Base-by-base conservation (phyloP, 2,888 invertebrate genomes). In the Malthinus flaveolus region DNA sequence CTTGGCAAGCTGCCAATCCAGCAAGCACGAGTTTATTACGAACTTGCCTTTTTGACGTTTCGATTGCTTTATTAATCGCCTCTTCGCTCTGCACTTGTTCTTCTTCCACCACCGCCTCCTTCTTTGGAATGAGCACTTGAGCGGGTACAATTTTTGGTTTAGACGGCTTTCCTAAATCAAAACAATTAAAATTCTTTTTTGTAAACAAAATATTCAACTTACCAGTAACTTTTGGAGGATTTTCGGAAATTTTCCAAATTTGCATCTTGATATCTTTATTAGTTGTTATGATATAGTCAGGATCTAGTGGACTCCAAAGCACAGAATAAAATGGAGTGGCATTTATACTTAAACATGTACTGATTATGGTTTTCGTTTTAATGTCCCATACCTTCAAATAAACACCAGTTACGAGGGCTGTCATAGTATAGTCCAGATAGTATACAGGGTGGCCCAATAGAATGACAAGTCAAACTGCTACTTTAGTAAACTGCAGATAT, bases 241-340 rank as follows among this genome's bases (percentile, higher is more conserved):
- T 79, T 51, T 82, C 72, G 0, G 78, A 78, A 0, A 83, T 70
- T 49, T 82, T 79, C 91, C 91, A 92, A 42, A 87, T 74, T 1
- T 85, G 81, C n/a, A 92, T 71, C 1, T 84, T 81, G 70, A 80
- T 83, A 77, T 91, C 90, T 32, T 82, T 83, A 3, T 87, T 87
- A 1, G 88, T 89, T 1, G 87, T 84, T 60, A 90, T 80, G 23
- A 89, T 81, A 32, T 81, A 76, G 71, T 85, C 81, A 7, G 84
- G 78, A 70, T 87, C 81, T 33, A 83, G 69, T 3, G 87, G 83
- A 75, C 87, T 85, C 89, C 91, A 93, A 67, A 82, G 75, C 42
- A 79, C 71, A 35, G 84, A 84, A 63, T 83, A 80, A 49, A 88
- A 76, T 33, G 87, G 73, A 32, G 83, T 76, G 49, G 80, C 80